Conservation (phyloP, 2,113 vertebrate genomes). For the Miniopterus natalensis region DNA sequence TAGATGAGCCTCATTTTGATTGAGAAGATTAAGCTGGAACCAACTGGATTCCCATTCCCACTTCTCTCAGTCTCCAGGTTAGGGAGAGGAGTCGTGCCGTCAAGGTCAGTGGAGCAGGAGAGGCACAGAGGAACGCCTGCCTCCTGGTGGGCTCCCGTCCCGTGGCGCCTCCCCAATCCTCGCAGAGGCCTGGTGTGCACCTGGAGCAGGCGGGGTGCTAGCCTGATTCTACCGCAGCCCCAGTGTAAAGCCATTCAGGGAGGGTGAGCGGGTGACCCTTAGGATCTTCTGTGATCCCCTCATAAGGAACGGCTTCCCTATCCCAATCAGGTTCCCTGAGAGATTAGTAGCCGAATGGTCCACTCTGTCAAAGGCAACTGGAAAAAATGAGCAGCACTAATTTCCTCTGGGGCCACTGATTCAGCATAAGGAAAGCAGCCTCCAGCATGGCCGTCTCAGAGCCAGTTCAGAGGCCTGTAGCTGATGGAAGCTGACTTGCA, state of each 20-base stretch:
- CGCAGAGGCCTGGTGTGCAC: neutral
- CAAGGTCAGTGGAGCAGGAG: constrained; percentile 52
- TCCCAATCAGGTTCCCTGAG: neutral
- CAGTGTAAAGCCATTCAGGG: neutral
- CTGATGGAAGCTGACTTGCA: neutral
- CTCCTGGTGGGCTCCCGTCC: neutral
- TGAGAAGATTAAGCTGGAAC: neutral
- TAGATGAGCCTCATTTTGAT: neutral
- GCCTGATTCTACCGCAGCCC: neutral
- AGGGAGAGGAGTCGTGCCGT: neutral
- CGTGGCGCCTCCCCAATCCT: neutral
- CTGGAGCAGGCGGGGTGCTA: neutral
- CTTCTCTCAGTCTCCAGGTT: neutral
- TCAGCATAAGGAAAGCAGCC: neutral
- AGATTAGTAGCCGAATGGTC: neutral
- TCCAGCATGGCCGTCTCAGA: neutral
- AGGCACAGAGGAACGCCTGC: neutral
- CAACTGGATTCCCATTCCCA: neutral
- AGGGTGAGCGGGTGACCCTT: neutral
- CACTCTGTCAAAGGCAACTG: neutral
- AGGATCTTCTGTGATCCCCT: neutral
- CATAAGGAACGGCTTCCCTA: neutral
- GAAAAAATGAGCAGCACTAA: neutral
- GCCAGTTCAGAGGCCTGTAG: neutral
- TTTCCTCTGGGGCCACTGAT: neutral